Evolutionary conservation across 2,888 invertebrate genomes (phyloP), one percentile per base, ranked within the genome.

Genomic region (Aphrophora alni): DNA sequence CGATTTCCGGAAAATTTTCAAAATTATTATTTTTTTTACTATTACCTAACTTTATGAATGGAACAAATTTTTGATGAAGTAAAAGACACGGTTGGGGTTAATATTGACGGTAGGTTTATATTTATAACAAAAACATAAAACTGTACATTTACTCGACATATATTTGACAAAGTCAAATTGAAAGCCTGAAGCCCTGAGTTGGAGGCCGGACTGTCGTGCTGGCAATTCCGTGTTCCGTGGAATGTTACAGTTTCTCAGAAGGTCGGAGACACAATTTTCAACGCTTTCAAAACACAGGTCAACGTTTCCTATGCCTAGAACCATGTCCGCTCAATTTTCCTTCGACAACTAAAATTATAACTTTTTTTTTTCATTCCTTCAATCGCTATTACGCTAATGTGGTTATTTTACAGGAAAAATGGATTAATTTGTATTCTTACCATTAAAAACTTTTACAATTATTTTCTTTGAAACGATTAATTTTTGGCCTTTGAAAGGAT

Each of bases 241-340:
- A 75, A 75, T 80, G 75, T 75, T 44, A 75, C 76, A 75, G 75
- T 81, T 33, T 78, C 78, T 78, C 77, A 74, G 51, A 81, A 81
- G 76, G 74, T 75, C 73, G 77, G 75, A 77, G 74, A 78, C 75
- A 75, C 82, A 80, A 84, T 84, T 84, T 83, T 83, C 83, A 80
- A 84, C 84, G 84, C 84, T 84, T 84, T 84, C 84, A 82, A 83
- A 82, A 78, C 51, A 71, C 75, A 68, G 78, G 74, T 74, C 78
- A 68, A 74, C 78, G 74, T 74, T 78, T 73, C 21, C 78, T n/a
- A 27, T 3, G 71, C 33, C 71, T 21, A 59, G 59, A 59, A 59
- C 59, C 59, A 59, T 59, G 59, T 59, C 59, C 21, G 59, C 59
- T 59, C 59, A 59, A 59, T 59, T 59, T 59, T 59, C 59, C 21